A percentile compares a stretch with the other conserved stretches of the same genome.
These are phyloP conservation scores for Loris lydekkerianus DNA, from an alignment of 2,797 vertebrate genomes.

Conservation along the genomic window DNA sequence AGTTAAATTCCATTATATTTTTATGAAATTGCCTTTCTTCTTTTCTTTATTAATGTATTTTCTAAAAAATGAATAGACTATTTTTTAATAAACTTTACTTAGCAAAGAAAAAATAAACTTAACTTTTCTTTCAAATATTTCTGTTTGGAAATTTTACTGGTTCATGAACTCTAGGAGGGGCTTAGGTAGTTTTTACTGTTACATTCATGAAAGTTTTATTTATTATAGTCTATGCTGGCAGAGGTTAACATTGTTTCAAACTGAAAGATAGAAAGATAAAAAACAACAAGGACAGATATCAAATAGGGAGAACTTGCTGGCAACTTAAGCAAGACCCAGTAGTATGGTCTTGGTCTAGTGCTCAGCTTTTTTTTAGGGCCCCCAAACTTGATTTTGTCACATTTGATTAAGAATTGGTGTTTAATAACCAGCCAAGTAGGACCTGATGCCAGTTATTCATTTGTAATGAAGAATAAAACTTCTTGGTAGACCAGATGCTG, in stretches of 20 bases:
- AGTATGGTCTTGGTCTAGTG: background rate
- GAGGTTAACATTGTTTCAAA: background rate
- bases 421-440: background rate
- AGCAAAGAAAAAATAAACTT: conserved; percentile 54
- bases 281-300: background rate
- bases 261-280: conserved; percentile 22
- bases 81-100: conserved; percentile 45
- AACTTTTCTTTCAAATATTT: background rate
- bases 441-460: background rate
- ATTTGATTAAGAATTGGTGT: conserved; percentile 8
- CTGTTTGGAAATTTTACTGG: conserved; percentile 53
- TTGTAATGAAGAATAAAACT: conserved; percentile 1
- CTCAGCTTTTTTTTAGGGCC: background rate
- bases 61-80: background rate
- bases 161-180: background rate
- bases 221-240: conserved; percentile 20
- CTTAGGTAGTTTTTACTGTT: conserved; percentile 5
- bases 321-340: background rate
- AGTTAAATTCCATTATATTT: conserved; percentile 30
- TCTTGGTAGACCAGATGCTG: background rate
- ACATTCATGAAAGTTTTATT: background rate
- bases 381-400: conserved; percentile 30
- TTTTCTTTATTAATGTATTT: background rate
- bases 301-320: background rate
- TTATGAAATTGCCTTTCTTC: background rate